A percentile compares a stretch with the other conserved stretches of the same genome.
phyloP scores from a whole-genome alignment of 23 tunicate genomes.

The Ascidia mentula region DNA sequence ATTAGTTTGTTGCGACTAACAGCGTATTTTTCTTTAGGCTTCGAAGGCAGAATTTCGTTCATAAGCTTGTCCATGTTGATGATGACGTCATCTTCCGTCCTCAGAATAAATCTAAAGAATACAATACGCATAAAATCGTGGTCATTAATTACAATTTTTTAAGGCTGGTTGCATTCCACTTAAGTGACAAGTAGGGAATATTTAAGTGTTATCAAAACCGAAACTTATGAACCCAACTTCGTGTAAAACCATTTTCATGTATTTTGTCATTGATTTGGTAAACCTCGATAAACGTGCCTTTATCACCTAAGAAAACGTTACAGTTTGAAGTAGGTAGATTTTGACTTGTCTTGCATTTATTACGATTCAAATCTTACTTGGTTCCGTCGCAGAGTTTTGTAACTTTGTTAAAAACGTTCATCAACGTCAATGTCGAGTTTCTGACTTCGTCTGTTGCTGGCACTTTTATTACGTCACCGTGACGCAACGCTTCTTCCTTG shows the following conservation, averaged over 20 bases:
- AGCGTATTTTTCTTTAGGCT: slow-evolving; percentile 20
- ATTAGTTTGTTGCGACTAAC: slow-evolving; percentile 20
- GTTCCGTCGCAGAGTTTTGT: slow-evolving; percentile 26
- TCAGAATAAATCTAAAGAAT: slow-evolving; percentile 45
- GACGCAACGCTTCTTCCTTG: slow-evolving; percentile 23
- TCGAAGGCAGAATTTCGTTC: slow-evolving; percentile 28
- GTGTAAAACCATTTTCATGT: too few relatives aligned
- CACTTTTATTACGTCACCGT: slow-evolving; percentile 45
- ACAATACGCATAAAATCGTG: too few relatives aligned
- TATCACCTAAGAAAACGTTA: too few relatives aligned
- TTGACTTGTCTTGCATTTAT: too few relatives aligned
- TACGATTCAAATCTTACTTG: slow-evolving; percentile 31
- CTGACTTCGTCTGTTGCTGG: slow-evolving; percentile 51
- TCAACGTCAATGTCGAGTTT: slow-evolving; percentile 64
- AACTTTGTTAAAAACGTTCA: slow-evolving; percentile 53
- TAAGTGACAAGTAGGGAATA: too few relatives aligned
- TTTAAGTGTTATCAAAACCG: too few relatives aligned
- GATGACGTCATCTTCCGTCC: slow-evolving; percentile 91
- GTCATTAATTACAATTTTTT: too few relatives aligned
- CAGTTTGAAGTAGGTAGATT: too few relatives aligned
- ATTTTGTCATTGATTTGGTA: too few relatives aligned
- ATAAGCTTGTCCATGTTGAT: slow-evolving; percentile 52
- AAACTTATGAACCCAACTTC: too few relatives aligned
- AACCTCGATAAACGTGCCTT: too few relatives aligned
- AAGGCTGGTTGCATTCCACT: too few relatives aligned